phyloP scores from a whole-genome alignment of 2,113 vertebrate species.

The Psammodynastes pulverulentus region DNA sequence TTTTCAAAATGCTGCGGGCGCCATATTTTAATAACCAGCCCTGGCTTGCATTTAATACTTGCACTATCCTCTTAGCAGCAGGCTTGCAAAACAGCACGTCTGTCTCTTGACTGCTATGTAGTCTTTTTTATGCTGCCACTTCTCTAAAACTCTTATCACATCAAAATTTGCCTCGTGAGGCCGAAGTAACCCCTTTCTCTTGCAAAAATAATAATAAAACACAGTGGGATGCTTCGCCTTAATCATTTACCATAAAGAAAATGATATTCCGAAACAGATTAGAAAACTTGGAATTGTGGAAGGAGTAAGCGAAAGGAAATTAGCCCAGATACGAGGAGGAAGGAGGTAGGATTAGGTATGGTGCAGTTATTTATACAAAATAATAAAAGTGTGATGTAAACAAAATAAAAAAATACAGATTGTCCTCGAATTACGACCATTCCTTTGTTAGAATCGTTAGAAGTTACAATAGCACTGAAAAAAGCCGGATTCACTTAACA shows the following conservation, averaged over 20 bases:
- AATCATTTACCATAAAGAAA: slow-evolving; percentile 68
- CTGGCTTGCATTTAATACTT: slow-evolving; percentile 49
- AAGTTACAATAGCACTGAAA: neutral
- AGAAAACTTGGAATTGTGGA: slow-evolving; percentile 54
- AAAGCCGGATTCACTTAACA: too few species aligned
- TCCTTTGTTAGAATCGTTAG: neutral
- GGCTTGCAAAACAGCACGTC: slow-evolving; percentile 59
- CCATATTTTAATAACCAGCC: slow-evolving; percentile 49
- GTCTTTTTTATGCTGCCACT: slow-evolving; percentile 43
- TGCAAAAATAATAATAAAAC: slow-evolving; percentile 68
- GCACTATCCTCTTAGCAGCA: slow-evolving; percentile 39
- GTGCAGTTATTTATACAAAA: neutral
- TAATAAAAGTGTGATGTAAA: neutral
- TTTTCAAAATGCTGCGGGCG: neutral
- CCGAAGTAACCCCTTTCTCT: slow-evolving; percentile 62
- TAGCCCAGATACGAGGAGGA: slow-evolving; percentile 53
- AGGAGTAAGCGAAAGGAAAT: slow-evolving; percentile 60
- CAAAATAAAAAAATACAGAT: neutral
- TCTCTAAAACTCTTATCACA: slow-evolving; percentile 61
- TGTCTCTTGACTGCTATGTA: slow-evolving; percentile 63
- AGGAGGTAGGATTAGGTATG: neutral
- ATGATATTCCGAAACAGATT: slow-evolving; percentile 62
- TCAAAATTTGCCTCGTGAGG: slow-evolving; percentile 62
- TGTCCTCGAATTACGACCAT: neutral
- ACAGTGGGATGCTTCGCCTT: slow-evolving; percentile 64